Evolutionary conservation across 2,797 vertebrate species (phyloP).

Genomic region (Sebastes taczanowskii): DNA sequence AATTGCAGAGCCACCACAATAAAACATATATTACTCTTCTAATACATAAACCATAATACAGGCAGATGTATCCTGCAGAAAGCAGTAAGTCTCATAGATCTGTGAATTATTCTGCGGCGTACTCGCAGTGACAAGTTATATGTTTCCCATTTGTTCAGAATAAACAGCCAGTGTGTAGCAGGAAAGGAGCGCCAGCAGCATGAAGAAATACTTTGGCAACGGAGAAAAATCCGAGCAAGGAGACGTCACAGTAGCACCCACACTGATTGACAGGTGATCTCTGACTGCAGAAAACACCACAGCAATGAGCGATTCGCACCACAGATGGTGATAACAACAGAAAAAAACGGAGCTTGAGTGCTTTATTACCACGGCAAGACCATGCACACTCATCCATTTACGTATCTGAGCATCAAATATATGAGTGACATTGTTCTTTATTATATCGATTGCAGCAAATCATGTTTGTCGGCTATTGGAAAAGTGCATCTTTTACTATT

Average conservation of each 20-base stretch:
- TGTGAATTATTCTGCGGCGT: not conserved
- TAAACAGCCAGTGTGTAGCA: not conserved
- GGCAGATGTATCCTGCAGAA: not conserved
- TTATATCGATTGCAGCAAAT: not conserved
- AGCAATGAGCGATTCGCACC: conserved; percentile 48
- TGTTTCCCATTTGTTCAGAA: not conserved
- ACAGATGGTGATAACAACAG: conserved; percentile 63
- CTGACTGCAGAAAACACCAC: conserved; percentile 41
- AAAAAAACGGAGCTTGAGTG: conserved; percentile 7
- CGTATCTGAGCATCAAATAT: not conserved
- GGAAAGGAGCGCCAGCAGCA: not conserved
- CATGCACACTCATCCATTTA: not conserved
- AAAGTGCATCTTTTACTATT: not conserved
- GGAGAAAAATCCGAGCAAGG: conserved; percentile 6
- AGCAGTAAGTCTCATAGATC: not conserved
- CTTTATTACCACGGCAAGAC: conserved; percentile 3
- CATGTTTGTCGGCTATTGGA: not conserved
- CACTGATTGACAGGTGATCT: conserved; percentile 66
- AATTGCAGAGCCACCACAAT: not conserved
- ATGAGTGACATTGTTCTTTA: not conserved
- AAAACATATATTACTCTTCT: not conserved
- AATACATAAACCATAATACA: not conserved
- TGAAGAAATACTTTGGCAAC: conserved; percentile 11
- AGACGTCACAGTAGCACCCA: conserved; percentile 6
- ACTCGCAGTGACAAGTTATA: not conserved